Conservation (phyloP, 2,113 vertebrate species). For the Spea multiplicata region DNA sequence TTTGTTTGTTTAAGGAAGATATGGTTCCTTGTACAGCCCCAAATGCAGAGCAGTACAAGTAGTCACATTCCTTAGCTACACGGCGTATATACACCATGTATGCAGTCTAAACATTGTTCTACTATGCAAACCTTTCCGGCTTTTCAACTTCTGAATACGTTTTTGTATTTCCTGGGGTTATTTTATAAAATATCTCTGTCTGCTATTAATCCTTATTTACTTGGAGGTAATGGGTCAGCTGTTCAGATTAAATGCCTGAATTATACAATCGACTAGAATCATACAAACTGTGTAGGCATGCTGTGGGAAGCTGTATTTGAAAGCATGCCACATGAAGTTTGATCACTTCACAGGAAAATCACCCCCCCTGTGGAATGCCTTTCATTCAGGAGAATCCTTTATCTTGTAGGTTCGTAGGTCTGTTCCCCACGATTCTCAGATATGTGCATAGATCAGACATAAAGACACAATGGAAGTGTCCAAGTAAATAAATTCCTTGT, state of each 20-base stretch:
- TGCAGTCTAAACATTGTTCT: too few species aligned
- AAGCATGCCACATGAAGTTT: slow-evolving; percentile 49
- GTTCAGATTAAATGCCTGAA: not conserved
- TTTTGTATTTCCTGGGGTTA: too few species aligned
- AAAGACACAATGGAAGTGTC: slow-evolving; percentile 43
- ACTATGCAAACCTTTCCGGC: too few species aligned
- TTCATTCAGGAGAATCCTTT: slow-evolving; percentile 52
- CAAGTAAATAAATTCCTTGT: slow-evolving; percentile 26
- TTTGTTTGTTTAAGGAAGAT: too few species aligned
- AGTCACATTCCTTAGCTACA: too few species aligned
- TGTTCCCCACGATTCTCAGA: slow-evolving; percentile 42
- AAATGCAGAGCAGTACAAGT: too few species aligned
- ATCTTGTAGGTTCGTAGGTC: not conserved
- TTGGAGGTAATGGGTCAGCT: slow-evolving; percentile 1
- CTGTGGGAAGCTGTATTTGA: slow-evolving; percentile 56
- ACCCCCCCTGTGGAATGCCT: slow-evolving; percentile 49
- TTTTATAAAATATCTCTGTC: not conserved
- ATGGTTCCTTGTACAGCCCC: too few species aligned
- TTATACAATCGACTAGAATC: not conserved
- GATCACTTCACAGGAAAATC: slow-evolving; percentile 47
- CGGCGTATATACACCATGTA: too few species aligned
- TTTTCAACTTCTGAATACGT: too few species aligned
- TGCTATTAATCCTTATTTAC: slow-evolving; percentile 4
- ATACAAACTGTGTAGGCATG: slow-evolving; percentile 13
- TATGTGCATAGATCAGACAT: slow-evolving; percentile 7